Base-by-base conservation (phyloP, 2,113 vertebrate genomes). In the Dromaius novaehollandiae region DNA sequence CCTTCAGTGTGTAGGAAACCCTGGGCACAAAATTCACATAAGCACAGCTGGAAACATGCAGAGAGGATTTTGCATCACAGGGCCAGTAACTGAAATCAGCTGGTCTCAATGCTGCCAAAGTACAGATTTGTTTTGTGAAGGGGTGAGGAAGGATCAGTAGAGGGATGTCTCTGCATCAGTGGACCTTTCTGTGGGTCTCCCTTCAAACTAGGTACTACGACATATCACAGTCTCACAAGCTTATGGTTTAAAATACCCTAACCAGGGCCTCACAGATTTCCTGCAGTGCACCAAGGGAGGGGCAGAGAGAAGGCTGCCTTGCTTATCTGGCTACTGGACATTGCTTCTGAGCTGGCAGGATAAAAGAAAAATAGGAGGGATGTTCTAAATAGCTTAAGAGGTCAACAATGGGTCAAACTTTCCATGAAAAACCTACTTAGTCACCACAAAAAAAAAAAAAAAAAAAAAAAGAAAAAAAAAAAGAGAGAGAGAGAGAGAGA, bases 321-420 rank as follows among this genome's bases (percentile, higher is more conserved):
- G 53, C 80, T 95, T 96, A 97, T 94, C 93, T 93, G 78, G 70
- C 80, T 69, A 32, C 46, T 84, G 86, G 82, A 76, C 90, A 69
- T 64, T 82, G 44, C 60, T 78, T 94, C 93, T 95, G 94, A 96
- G 77, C 36, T 46, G 11, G 12, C 12, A 48, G 85, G 88, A 92
- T 90, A 94, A 86, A 90, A 83, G 28, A 34, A 93, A 94, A 93
- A 77, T 30, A 95, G 85, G 69, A 73, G n/a, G 28, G 34, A 78
- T 79, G 83, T 86, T 92, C 73, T 79, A 70, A 94, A 74, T 21
- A 90, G 25, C n/a, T 82, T 68, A 24, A 25, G 15, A 60, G 26
- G 21, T 83, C 71, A 91, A 80, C 58, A 82, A 28, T 3, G 69
- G 60, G n/a, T 73, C 78, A 91, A 34, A 20, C n/a, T 94, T 93